Percentiles rank a stretch among this genome's conserved stretches.
Evolutionary conservation across 2,113 vertebrate genomes (phyloP).

Genomic region (Athene cunicularia): DNA sequence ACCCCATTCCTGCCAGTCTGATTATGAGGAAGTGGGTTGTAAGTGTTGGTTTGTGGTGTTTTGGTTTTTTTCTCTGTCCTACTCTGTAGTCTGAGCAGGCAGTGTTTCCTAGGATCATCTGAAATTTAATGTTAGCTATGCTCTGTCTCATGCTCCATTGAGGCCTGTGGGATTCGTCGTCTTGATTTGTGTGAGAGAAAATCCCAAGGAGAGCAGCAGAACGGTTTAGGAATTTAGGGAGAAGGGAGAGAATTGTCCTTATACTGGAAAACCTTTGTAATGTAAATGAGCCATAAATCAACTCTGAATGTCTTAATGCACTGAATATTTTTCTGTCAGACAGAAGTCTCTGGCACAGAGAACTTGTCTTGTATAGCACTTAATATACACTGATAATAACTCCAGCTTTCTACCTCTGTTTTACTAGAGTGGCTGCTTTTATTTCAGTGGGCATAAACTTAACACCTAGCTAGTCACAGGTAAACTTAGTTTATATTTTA

Average conservation of each 20-base stretch:
- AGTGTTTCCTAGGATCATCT: neutral
- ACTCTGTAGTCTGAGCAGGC: neutral
- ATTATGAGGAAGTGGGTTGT: neutral
- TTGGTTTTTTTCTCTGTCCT: neutral
- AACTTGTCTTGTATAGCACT: neutral
- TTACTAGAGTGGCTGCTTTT: neutral
- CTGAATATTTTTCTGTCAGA: neutral
- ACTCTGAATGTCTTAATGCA: neutral
- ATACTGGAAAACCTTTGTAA: neutral
- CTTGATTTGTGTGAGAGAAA: neutral
- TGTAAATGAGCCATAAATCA: conserved; percentile 10
- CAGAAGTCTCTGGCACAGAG: neutral
- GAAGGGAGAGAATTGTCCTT: neutral
- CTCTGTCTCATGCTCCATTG: neutral
- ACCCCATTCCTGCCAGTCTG: neutral
- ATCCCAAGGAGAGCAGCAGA: neutral
- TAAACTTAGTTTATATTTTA: neutral
- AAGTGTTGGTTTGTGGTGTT: neutral
- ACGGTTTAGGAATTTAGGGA: neutral
- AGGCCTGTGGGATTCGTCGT: neutral
- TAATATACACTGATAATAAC: neutral
- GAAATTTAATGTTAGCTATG: neutral
- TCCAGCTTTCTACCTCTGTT: neutral
- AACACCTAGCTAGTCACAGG: neutral
- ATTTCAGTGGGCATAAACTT: neutral